phyloP scores from a whole-genome alignment of 2,888 invertebrate genomes.

The Habrosyne pyritoides region DNA sequence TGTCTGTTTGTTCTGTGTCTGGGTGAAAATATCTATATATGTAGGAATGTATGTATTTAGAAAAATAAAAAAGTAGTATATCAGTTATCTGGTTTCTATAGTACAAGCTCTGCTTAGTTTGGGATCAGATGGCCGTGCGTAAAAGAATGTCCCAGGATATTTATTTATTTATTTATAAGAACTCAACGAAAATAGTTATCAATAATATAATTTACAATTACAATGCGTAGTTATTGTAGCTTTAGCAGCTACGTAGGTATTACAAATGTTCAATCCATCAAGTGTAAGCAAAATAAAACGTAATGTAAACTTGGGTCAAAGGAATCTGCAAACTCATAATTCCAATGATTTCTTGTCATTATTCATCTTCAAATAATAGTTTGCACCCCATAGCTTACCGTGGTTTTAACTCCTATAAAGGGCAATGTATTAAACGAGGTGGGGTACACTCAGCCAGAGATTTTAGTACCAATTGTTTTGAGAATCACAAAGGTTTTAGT shows the following conservation, averaged over 20 bases:
- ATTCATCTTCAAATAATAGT: constrained; percentile 80
- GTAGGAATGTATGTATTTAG: too few relatives aligned
- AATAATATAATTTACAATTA: background rate
- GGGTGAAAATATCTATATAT: too few relatives aligned
- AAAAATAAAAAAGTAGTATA: too few relatives aligned
- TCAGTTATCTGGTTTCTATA: too few relatives aligned
- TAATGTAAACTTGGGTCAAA: constrained; percentile 55
- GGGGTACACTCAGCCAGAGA: constrained; percentile 11
- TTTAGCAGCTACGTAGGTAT: background rate
- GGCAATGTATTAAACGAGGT: constrained; percentile 35
- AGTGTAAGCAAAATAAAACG: background rate
- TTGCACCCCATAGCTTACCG: constrained; percentile 77
- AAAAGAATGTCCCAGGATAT: too few relatives aligned
- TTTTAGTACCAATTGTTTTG: too few relatives aligned
- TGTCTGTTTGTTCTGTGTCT: too few relatives aligned
- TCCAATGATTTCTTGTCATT: constrained; percentile 73
- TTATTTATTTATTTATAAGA: too few relatives aligned
- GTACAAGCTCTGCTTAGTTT: too few relatives aligned
- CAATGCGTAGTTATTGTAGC: background rate
- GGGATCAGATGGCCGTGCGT: too few relatives aligned
- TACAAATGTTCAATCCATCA: constrained; percentile 3
- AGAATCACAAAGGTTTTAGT: background rate
- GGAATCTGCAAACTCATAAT: constrained; percentile 79
- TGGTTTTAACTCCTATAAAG: constrained; percentile 52
- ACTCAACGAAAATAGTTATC: too few relatives aligned